phyloP scores from a whole-genome alignment of 2,113 vertebrate species.

The Chiloscyllium plagiosum region DNA sequence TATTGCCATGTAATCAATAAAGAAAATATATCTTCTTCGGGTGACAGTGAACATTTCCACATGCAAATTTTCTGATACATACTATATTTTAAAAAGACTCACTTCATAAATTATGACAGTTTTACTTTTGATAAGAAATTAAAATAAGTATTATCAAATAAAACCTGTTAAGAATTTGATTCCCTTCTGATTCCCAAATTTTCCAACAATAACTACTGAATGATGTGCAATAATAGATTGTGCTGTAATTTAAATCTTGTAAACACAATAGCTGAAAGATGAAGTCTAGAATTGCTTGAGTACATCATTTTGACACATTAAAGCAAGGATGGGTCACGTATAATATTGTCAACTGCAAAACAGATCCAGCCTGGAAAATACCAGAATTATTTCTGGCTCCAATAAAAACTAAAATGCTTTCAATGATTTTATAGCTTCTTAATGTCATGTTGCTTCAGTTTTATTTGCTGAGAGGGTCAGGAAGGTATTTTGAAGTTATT shows the following conservation, averaged over 20 bases:
- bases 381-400: background rate
- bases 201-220: background rate
- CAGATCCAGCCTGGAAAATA: background rate
- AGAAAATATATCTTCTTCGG: background rate
- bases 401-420: background rate
- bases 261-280: background rate
- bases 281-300: background rate
- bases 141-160: background rate
- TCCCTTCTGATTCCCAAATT: background rate
- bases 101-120: background rate
- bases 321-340: background rate
- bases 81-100: background rate
- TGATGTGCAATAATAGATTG: background rate
- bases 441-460: background rate
- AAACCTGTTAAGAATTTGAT: background rate
- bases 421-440: background rate
- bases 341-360: background rate
- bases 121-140: background rate
- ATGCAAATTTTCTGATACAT: background rate
- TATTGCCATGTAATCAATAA: background rate
- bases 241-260: slow-evolving; percentile 12
- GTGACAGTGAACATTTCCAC: background rate
- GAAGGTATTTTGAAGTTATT: background rate
- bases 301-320: background rate
- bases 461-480: background rate